These are phyloP conservation scores for Miniopterus natalensis DNA, from an alignment of 2,113 vertebrate genomes.

Conservation along the genomic window DNA sequence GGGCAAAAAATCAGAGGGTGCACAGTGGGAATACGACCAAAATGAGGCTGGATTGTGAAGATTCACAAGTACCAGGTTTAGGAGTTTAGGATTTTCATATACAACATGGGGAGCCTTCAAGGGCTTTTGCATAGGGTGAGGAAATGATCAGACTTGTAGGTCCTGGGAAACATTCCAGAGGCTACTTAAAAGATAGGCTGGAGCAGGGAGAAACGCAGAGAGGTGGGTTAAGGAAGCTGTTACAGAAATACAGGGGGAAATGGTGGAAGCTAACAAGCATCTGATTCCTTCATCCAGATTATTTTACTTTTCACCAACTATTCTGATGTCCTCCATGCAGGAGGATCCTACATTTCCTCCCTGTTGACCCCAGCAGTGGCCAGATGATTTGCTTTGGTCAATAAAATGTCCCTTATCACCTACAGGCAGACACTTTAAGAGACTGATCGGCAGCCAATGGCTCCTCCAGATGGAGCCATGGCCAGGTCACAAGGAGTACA, in stretches of 20 bases:
- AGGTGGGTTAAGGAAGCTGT: not conserved
- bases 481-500: not conserved
- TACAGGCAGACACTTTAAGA: not conserved
- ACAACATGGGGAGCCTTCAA: not conserved
- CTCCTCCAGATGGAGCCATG: not conserved
- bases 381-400: not conserved
- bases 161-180: not conserved
- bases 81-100: not conserved
- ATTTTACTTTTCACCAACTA: not conserved
- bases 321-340: not conserved
- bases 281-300: not conserved
- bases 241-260: not conserved
- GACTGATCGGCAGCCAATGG: not conserved
- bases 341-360: not conserved
- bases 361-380: not conserved
- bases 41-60: not conserved
- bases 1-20: rapidly evolving
- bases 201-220: not conserved
- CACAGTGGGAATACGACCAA: not conserved
- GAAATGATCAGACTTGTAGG: not conserved
- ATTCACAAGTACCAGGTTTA: not conserved
- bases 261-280: not conserved
- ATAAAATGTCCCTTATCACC: not conserved
- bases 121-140: not conserved
- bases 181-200: not conserved